A percentile compares a stretch with the other conserved stretches of the same genome.
Conservation (phyloP, 2,797 vertebrate genomes). For the Lacerta bilineata region DNA sequence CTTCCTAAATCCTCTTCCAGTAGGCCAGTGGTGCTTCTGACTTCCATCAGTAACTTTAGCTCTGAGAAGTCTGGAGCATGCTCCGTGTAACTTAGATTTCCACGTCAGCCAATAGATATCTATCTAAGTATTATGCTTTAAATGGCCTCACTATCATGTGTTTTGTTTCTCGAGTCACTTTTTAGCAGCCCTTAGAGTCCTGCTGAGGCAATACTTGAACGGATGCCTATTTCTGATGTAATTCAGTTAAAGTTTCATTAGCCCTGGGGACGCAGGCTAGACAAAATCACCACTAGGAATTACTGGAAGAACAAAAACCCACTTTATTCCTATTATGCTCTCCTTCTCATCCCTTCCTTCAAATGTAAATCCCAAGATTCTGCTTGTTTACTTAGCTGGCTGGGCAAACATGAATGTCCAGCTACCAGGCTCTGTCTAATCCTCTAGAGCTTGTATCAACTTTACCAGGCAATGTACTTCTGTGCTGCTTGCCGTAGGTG, state of each 20-base stretch:
- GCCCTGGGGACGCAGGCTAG: conserved; percentile 30
- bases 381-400: conserved; percentile 25
- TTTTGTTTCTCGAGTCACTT: neutral
- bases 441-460: conserved; percentile 4
- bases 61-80: neutral
- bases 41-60: neutral
- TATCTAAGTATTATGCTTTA: conserved; percentile 28
- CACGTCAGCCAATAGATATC: neutral
- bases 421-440: conserved; percentile 1
- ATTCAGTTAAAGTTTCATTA: conserved; percentile 44
- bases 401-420: conserved; percentile 19
- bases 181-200: conserved; percentile 12
- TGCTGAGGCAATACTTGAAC: conserved; percentile 37
- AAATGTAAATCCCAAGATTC: neutral
- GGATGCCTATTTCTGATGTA: neutral
- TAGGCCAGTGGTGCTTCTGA: neutral
- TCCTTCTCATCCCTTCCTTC: conserved; percentile 11
- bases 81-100: conserved; percentile 4
- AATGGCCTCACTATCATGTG: fast-evolving
- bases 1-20: neutral
- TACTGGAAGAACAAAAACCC: neutral
- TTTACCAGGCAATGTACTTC: neutral
- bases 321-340: neutral
- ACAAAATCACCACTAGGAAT: conserved; percentile 36
- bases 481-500: neutral